phyloP scores from a whole-genome alignment of 2,797 vertebrate genomes.

The Buceros bicornis region DNA sequence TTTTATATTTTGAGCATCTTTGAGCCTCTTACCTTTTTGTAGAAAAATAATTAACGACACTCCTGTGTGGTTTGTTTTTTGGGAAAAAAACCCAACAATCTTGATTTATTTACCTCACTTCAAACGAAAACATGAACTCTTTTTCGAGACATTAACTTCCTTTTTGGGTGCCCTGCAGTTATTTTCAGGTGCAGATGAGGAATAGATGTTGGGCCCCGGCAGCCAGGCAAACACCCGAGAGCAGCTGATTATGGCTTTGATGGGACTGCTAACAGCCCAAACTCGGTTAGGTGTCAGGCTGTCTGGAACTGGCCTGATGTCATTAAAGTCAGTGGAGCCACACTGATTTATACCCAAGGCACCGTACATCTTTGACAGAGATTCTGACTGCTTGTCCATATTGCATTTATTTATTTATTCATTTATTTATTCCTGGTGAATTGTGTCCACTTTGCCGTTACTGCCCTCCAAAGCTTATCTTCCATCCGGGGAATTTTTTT shows the following conservation, averaged over 20 bases:
- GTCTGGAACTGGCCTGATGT: background rate
- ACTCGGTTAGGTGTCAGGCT: background rate
- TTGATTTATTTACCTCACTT: background rate
- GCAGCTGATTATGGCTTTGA: constrained; percentile 43
- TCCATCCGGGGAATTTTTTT: background rate
- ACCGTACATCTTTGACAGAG: background rate
- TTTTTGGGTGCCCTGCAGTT: background rate
- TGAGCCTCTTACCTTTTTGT: background rate
- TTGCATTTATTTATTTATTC: background rate
- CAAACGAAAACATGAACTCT: background rate
- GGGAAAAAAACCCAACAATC: background rate
- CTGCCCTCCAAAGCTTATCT: background rate
- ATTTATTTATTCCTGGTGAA: background rate
- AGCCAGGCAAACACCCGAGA: background rate
- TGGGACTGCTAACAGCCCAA: constrained; percentile 40
- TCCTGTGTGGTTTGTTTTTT: rapidly evolving
- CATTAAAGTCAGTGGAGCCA: constrained; percentile 56
- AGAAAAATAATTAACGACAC: background rate
- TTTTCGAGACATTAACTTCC: background rate
- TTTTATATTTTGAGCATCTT: background rate
- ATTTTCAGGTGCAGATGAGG: background rate
- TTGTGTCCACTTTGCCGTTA: background rate
- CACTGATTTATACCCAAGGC: constrained; percentile 64
- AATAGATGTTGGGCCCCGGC: background rate
- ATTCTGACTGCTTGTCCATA: constrained; percentile 40